Conservation (phyloP, 2,113 vertebrate species). For the Pelvicachromis taeniatus region DNA sequence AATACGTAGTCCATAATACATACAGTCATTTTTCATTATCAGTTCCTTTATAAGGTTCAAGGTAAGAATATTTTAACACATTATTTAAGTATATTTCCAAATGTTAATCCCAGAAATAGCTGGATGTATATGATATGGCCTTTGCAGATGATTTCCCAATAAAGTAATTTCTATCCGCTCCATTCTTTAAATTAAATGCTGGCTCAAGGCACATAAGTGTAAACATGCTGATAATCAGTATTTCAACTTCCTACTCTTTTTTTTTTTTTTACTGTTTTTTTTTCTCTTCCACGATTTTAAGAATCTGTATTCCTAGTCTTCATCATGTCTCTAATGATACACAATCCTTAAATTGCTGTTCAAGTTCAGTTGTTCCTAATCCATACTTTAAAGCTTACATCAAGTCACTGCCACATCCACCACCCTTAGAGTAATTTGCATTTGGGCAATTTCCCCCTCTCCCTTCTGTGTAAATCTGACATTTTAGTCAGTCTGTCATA, state of each 20-base stretch:
- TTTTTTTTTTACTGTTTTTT: not conserved
- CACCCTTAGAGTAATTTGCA: slow-evolving; percentile 9
- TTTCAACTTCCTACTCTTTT: not conserved
- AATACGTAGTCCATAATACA: not conserved
- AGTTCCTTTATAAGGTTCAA: not conserved
- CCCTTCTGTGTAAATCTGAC: slow-evolving; percentile 44
- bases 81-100: not conserved
- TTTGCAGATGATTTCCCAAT: not conserved
- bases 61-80: not conserved
- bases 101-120: not conserved
- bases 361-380: not conserved
- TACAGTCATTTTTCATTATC: not conserved
- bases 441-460: not conserved
- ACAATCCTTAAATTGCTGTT: not conserved
- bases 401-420: not conserved
- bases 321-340: not conserved
- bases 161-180: not conserved
- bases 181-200: not conserved
- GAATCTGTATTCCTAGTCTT: not conserved
- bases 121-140: not conserved
- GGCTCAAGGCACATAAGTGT: not conserved
- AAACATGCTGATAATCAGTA: not conserved
- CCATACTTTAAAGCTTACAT: slow-evolving; percentile 6
- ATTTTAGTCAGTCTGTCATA: slow-evolving; percentile 51
- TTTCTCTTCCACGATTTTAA: not conserved